Base-by-base conservation (phyloP, 2,888 invertebrate species). In the Idaea biselata region DNA sequence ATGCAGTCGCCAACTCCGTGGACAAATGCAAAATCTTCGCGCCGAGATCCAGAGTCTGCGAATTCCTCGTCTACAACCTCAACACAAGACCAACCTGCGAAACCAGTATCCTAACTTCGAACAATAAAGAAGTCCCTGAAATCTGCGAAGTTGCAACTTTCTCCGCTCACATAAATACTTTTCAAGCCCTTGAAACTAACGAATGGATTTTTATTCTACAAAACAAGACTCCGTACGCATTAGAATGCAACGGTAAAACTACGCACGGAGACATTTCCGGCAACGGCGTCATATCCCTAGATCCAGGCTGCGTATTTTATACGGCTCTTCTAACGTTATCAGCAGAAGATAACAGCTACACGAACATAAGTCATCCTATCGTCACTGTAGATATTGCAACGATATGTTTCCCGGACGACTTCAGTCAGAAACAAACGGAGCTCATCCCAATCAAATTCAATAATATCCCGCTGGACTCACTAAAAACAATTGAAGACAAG, bases 321-420 rank as follows among this genome's bases (percentile, higher is more conserved):
- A 75, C 73, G 1, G 67, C 68, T 7, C 69, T 68, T 56, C 69
- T 67, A 32, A 71, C 73, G 1, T 60, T 74, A 1, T 60, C 70
- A 62, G 72, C 72, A 17, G 59, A 60, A 8, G 58, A 69, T 55
- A 44, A 58, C 0, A 54, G 53, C 1, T 60, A 64, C 63, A 62
- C 68, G 55, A 76, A 73, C 18, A 57, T 68, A 4, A 71, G 67
- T 1, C 62, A 57, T 18, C 71, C 73, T 5, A 65, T 69, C 1
- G 63, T 72, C 31, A 58, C 66, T 16, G 68, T 69, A 1, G 71
- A 72, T 58, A 71, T 72, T 16, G 63, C 65, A 60, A 69, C 56
- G 1, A 67, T 70, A 32, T 72, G 70, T 57, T 68, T 71, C n/a
- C 18, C 66, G 58, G 58, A 60, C 16, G n/a, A 17, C 1, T 55